These are phyloP conservation scores for Manis javanica DNA, from an alignment of 2,797 vertebrate species.

Conservation along the genomic window DNA sequence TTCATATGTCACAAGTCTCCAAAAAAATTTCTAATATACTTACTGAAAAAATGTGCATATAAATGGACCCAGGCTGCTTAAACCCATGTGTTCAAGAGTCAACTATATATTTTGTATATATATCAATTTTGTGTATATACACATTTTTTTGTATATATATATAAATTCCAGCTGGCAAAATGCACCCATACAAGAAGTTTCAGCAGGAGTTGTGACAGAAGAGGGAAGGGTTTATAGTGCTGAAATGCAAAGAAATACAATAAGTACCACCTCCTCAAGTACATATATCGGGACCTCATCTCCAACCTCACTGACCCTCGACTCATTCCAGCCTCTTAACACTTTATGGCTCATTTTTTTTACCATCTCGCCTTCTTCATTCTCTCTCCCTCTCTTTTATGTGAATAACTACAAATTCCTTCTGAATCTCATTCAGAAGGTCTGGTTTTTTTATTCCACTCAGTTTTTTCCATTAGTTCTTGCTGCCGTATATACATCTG, in stretches of 20 bases:
- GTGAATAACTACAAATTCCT: background rate
- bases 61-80: too few species aligned
- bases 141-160: background rate
- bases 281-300: accelerated
- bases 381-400: background rate
- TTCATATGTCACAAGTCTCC: too few species aligned
- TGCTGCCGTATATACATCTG: background rate
- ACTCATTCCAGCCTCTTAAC: background rate
- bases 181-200: background rate
- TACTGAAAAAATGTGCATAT: too few species aligned
- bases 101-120: too few species aligned
- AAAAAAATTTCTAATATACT: too few species aligned
- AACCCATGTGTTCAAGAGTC: too few species aligned
- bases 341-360: background rate
- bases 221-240: background rate
- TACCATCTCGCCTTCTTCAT: background rate
- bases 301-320: background rate
- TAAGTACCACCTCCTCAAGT: background rate
- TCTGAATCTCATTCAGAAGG: background rate
- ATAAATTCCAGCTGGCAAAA: slow-evolving; percentile 1
- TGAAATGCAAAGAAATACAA: background rate
- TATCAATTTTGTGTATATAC: background rate
- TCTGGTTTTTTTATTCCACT: background rate
- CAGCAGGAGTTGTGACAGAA: background rate
- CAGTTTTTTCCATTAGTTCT: background rate